Base-by-base conservation (phyloP, 1,140 invertebrate genomes). In the Drosophila punjabiensis region DNA sequence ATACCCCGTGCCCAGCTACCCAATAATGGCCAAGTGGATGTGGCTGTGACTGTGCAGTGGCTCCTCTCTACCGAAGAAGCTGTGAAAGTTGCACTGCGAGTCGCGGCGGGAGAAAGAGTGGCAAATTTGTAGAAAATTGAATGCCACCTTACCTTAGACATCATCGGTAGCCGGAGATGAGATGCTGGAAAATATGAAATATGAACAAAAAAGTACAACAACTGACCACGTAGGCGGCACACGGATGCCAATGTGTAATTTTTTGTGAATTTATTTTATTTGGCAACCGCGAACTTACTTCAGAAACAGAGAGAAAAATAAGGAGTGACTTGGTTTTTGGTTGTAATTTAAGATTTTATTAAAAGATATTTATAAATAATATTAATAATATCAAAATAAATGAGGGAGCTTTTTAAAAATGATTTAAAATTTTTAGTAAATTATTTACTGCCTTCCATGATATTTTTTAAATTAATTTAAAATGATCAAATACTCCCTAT, bases 211-310 rank as follows among this genome's bases (percentile, higher is more conserved):
- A 52, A 32, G 7, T 55, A 24, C 24, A 58, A 24, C 39, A 30
- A 48, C 76, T 81, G 79, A 81, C 79, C 79, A 81, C 79, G 79
- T 81, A 81, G 79, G 79, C 78, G 79, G 79, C 78, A 76, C 78
- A 81, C 76, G 69, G 76, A 80, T 73, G 76, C 77, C 77, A 30
- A 80, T 80, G 77, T 79, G 76, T 80, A 80, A 79, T 79, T 79
- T 58, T 73, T 65, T 73, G 55, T 65, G 71, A 80, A 81, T 81
- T 81, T 81, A 81, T 81, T 81, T 80, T 81, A 81, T 81, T 81
- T 67, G 76, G 76, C 56, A 79, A 35, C 41, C n/a, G 47, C 30
- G 37, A 43, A 35, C 11, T 75, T 11, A 45, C 45, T 45, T 0
- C 2, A 16, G 20, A 33, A 18, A 39, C 68, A 63, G 20, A 20